Evolutionary conservation across 2,888 invertebrate genomes (phyloP), one percentile per base, ranked within the genome.

Genomic region (Fissipunctia ypsillon): DNA sequence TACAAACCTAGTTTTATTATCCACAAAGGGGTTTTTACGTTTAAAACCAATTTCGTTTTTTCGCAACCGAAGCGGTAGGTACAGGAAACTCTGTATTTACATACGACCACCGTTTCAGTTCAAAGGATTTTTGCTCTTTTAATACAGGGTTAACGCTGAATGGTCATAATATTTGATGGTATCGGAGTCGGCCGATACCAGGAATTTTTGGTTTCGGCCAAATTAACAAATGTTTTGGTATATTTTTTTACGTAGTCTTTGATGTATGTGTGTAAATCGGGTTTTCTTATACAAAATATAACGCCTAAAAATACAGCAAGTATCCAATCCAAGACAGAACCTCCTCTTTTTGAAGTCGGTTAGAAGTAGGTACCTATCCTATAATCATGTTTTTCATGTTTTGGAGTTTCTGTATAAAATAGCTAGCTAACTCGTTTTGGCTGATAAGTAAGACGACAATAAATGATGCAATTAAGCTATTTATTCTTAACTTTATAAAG

Each of bases 41-140:
- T 86, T 72, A 79, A 77, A 85, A 78, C 73, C 80, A 81, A 81
- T 86, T 86, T 82, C 77, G 76, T 69, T 76, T 69, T 80, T 76
- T 78, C 63, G 63, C 69, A 59, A 72, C 63, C 66, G 70, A 59
- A 74, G 38, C 69, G 73, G 25, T 63, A 35, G 56, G 52, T 54
- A 31, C 80, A 80, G 84, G 82, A 85, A 85, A 69, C 77, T 52
- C 68, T 35, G 45, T 84, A 86, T 86, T 86, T 86, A 86, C 87
- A 85, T 86, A 78, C 72, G 78, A 80, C 72, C 73, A 67, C 59
- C 80, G 63, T 73, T 73, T 74, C 72, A 68, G 71, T 78, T 81
- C 85, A 86, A 85, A 85, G 79, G 71, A 48, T 84, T 73, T 84
- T 80, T 80, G 70, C 65, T 50, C 70, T 77, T 78, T 81, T 80